phyloP scores from a whole-genome alignment of 2,113 vertebrate genomes.

The Heterotilapia buettikoferi region DNA sequence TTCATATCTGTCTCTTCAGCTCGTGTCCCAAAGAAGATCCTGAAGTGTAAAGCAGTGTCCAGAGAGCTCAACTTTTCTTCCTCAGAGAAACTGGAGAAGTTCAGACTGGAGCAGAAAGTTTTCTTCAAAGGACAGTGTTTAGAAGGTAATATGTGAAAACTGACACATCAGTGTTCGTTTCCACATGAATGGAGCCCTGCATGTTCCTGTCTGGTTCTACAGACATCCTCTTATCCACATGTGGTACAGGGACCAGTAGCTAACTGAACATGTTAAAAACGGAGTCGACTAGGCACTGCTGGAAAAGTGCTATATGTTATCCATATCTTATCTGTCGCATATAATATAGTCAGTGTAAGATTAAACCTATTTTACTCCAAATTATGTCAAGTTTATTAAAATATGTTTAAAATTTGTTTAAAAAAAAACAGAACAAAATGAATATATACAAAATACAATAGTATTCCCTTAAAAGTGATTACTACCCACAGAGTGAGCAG shows the following conservation, averaged over 20 bases:
- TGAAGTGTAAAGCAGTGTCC: constrained; percentile 98
- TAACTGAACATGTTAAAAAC: background rate
- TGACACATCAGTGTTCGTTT: background rate
- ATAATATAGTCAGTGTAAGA: background rate
- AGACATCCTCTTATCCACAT: background rate
- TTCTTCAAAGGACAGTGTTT: constrained; percentile 99
- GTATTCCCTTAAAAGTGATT: background rate
- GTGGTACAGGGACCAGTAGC: background rate
- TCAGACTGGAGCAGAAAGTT: constrained; percentile 97
- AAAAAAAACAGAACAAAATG: background rate
- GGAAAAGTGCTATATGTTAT: background rate
- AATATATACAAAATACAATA: background rate
- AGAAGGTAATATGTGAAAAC: constrained; percentile 79
- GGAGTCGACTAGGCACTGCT: background rate
- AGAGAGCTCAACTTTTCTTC: constrained; percentile 98
- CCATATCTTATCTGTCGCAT: background rate
- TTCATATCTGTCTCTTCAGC: constrained; percentile 69
- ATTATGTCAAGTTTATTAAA: background rate
- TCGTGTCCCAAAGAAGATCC: constrained; percentile 97
- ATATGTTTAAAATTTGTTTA: background rate
- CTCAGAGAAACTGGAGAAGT: constrained; percentile 97
- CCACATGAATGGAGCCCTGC: background rate
- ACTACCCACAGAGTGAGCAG: background rate
- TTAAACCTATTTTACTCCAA: background rate
- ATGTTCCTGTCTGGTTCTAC: background rate